phyloP scores from a whole-genome alignment of 2,113 vertebrate genomes.

The Mandrillus leucophaeus region DNA sequence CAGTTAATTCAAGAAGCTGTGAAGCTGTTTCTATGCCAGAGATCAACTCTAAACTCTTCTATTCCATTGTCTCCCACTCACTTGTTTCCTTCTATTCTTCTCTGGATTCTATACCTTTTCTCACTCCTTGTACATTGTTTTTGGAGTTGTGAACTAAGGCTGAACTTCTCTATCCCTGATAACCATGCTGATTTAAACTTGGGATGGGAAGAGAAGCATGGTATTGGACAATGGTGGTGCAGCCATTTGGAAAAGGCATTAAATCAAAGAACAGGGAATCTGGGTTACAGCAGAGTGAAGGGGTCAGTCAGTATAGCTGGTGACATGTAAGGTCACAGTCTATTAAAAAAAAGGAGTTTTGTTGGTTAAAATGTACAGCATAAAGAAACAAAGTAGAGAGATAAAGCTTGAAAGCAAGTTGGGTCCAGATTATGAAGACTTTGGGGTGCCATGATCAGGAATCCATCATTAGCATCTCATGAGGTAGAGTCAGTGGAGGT shows the following conservation, averaged over 20 bases:
- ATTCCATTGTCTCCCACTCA: not conserved
- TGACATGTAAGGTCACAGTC: not conserved
- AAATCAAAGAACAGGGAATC: not conserved
- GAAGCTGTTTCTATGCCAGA: not conserved
- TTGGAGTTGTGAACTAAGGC: not conserved
- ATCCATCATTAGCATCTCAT: not conserved
- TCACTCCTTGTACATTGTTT: not conserved
- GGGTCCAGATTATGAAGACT: not conserved
- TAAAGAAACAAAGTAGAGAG: not conserved
- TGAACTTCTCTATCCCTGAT: not conserved
- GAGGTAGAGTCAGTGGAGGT: not conserved
- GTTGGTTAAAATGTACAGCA: not conserved
- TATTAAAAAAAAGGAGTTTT: not conserved
- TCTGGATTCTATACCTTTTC: not conserved
- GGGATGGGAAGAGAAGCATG: not conserved
- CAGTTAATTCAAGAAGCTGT: not conserved
- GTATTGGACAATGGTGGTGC: not conserved
- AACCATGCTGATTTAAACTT: not conserved
- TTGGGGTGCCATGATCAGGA: not conserved
- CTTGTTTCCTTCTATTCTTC: not conserved
- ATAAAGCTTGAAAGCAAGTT: not conserved
- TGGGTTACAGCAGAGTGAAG: not conserved
- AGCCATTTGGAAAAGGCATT: not conserved
- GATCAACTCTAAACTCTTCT: not conserved
- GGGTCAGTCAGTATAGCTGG: not conserved